Base-by-base conservation (phyloP, 1,140 invertebrate species). In the Drosophila carrolli region DNA sequence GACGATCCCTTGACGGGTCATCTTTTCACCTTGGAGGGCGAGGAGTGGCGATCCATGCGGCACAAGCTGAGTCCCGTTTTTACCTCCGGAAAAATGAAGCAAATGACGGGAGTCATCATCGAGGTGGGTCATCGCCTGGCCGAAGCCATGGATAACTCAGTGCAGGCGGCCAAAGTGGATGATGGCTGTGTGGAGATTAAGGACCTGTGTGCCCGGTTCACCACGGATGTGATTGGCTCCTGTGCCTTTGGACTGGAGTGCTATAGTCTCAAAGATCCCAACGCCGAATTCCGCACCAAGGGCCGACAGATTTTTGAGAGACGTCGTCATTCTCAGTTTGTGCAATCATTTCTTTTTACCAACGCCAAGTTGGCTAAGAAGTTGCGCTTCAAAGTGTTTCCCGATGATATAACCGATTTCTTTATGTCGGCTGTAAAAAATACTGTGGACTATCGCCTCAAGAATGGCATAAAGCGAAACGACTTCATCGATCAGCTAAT, bases 151-250 rank as follows among this genome's bases (percentile, higher is more conserved):
- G 71, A 78, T 0, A 51, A 58, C 10, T 40, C 44, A 4, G 53
- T 68, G 0, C 79, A 62, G 4, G 51, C 43, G 7, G 73, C 60
- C 5, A 56, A 88, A 50, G 29, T 83, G 2, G 66, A 75, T 57
- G 61, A 51, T 94, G 10, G 94, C 94, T 79, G 93, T 93, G 57
- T 93, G 93, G 40, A 85, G 32, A 92, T 95, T 27, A 94, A 94
- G 13, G 94, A 95, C 14, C 76, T 95, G 1, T 93, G 94, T 51
- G 93, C 93, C 0, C 93, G 94, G 51, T 95, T 94, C 76, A 94
- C 94, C 0, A 95, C 95, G 44, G 95, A 96, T 86, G 91, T 94
- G 3, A 94, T 94, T 14, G 93, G 93, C 0, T 93, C 89, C 11
- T 93, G 92, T 59, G 94, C 92, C 14, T 94, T 94, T 61, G 94